These are phyloP conservation scores for Pyrgus malvae DNA, from an alignment of 2,888 invertebrate species.

Conservation along the genomic window DNA sequence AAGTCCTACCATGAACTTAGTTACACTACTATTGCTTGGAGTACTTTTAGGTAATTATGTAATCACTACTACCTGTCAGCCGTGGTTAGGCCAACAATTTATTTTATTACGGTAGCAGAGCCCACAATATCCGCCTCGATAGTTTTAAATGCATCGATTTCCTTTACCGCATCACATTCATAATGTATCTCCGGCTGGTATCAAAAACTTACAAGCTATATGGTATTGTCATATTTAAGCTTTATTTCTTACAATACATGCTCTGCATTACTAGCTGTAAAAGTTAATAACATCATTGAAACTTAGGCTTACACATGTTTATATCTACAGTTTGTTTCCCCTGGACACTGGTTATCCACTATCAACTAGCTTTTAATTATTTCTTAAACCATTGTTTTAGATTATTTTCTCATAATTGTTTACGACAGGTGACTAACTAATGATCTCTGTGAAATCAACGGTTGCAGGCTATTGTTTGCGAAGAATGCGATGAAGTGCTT, in stretches of 20 bases:
- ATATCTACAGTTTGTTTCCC: neutral
- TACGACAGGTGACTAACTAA: slow-evolving; percentile 10
- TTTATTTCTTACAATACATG: too few species aligned
- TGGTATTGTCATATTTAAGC: too few species aligned
- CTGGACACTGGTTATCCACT: neutral
- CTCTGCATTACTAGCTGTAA: too few species aligned
- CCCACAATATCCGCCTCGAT: slow-evolving; percentile 3
- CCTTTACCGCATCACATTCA: neutral
- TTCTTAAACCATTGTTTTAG: slow-evolving; percentile 10
- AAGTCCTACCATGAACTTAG: too few species aligned
- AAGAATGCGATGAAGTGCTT: slow-evolving; percentile 9
- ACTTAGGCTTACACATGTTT: neutral
- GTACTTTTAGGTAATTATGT: neutral
- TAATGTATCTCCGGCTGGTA: too few species aligned
- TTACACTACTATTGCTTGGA: too few species aligned
- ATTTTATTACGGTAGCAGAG: neutral
- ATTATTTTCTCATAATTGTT: slow-evolving; percentile 14
- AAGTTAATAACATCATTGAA: neutral
- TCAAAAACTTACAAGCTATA: too few species aligned
- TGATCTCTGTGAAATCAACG: slow-evolving; percentile 11
- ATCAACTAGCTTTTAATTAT: neutral
- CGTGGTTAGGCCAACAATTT: neutral
- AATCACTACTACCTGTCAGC: neutral
- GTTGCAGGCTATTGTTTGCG: slow-evolving; percentile 15
- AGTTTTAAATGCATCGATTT: neutral